These are phyloP conservation scores for Motacilla alba DNA, from an alignment of 2,113 vertebrate genomes.

Conservation along the genomic window DNA sequence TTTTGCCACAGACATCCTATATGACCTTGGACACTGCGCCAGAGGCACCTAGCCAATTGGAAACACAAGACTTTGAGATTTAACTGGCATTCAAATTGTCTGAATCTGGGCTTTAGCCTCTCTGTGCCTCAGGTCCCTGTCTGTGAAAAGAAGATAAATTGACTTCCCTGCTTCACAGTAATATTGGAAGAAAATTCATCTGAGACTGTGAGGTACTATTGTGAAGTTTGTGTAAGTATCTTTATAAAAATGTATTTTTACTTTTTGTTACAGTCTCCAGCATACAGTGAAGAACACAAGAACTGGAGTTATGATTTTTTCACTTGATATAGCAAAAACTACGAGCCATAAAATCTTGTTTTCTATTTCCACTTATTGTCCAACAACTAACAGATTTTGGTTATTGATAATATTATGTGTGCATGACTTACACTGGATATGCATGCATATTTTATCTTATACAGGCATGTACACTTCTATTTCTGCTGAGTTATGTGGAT, in stretches of 20 bases:
- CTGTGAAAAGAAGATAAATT: slow-evolving; percentile 56
- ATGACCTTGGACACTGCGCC: slow-evolving; percentile 5
- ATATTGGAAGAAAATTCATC: slow-evolving; percentile 16
- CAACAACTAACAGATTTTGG: background rate
- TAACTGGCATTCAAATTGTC: slow-evolving; percentile 24
- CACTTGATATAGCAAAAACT: background rate
- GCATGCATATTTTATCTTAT: background rate
- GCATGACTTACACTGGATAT: rapidly evolving
- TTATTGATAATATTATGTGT: background rate
- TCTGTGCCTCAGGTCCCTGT: slow-evolving; percentile 20
- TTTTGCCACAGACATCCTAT: background rate
- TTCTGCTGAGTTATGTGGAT: background rate
- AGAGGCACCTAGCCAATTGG: slow-evolving; percentile 36
- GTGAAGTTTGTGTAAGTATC: background rate
- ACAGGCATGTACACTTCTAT: background rate
- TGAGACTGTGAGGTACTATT: background rate
- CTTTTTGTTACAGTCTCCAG: background rate
- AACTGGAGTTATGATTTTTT: background rate
- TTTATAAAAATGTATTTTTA: background rate
- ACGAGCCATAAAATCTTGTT: background rate
- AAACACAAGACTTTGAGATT: slow-evolving; percentile 25
- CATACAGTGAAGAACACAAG: background rate
- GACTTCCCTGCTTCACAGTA: background rate
- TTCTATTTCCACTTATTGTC: background rate
- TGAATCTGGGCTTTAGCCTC: slow-evolving; percentile 36